Base-by-base conservation (phyloP, 2,888 invertebrate species). In the Crematogaster levior region DNA sequence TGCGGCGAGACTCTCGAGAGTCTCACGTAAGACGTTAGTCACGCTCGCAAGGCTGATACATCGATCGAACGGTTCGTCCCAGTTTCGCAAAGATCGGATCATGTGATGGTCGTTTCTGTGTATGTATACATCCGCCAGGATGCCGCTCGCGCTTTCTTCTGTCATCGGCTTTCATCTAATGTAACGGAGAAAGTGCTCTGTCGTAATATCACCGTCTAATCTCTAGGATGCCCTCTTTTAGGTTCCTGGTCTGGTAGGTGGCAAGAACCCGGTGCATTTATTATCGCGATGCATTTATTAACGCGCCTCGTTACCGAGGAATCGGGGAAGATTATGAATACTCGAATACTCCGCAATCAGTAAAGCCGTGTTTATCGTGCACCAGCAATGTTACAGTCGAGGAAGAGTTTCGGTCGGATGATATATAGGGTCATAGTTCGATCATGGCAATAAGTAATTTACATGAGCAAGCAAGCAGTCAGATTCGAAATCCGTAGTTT, bases 71-170 rank as follows among this genome's bases (percentile, higher is more conserved):
- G 48, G 37, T 30, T 70, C 60, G 80, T 70, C 61, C 70, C 37
- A 73, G 74, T 81, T 81, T 81, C 68, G 77, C 56, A 81, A 80
- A 80, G 80, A 80, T 80, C 80, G 60, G 60, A 72, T 60, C 48
- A 73, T 73, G 60, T n/a, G 72, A 70, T 70, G 24, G 24, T 5
- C 37, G 73, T 51, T 30, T 70, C 60, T 58, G 24, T 27, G 60
- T 65, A 18, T 65, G 63, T 34, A 6, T 9, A 65, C 60, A 74
- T 48, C 74, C 58, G 58, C 72, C 37, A 30, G 21, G 70, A 34
- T 72, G 40, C 70, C 15, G 73, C 56, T 58, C 30, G 51, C 48
- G 80, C 70, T 81, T 81, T 81, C 70, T 43, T 70, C 60, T 74
- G 80, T 81, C 80, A 81, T 81, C 80, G 60, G 46, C 74, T 27